Percentiles rank a stretch among this genome's conserved stretches.
phyloP scores from a whole-genome alignment of 2,888 invertebrate genomes.

The Amblyteles armatorius region DNA sequence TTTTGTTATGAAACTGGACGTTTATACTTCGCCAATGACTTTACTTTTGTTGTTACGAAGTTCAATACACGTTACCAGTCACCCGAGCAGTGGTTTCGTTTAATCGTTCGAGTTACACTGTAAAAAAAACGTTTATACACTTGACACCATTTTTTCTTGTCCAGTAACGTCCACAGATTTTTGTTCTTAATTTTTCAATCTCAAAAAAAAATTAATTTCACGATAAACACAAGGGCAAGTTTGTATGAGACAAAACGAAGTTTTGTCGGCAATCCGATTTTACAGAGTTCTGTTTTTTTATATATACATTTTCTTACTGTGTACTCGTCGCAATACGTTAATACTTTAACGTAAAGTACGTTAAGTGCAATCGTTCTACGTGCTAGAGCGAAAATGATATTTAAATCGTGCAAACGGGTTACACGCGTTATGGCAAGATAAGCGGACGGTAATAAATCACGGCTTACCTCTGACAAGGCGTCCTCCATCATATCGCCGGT shows the following conservation, averaged over 20 bases:
- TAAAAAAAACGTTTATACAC: neutral
- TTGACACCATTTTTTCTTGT: too few species aligned
- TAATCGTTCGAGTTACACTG: conserved; percentile 1
- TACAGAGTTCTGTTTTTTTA: too few species aligned
- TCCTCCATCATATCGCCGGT: conserved; percentile 82
- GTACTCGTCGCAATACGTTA: too few species aligned
- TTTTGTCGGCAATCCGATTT: too few species aligned
- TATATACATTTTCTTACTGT: too few species aligned
- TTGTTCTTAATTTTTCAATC: too few species aligned
- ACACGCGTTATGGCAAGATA: conserved; percentile 20
- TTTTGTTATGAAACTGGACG: too few species aligned
- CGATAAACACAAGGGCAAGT: too few species aligned
- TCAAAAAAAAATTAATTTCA: too few species aligned
- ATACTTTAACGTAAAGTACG: neutral
- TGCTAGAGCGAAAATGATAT: neutral
- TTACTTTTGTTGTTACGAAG: neutral
- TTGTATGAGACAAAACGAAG: too few species aligned
- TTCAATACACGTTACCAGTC: neutral
- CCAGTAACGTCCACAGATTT: too few species aligned
- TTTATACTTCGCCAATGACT: neutral
- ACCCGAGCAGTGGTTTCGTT: neutral
- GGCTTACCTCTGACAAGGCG: conserved; percentile 80
- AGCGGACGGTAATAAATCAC: conserved; percentile 35
- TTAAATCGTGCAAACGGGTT: conserved; percentile 11
- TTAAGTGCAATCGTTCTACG: neutral